phyloP scores from a whole-genome alignment of 2,888 invertebrate genomes.

The Morinoia aosen region DNA sequence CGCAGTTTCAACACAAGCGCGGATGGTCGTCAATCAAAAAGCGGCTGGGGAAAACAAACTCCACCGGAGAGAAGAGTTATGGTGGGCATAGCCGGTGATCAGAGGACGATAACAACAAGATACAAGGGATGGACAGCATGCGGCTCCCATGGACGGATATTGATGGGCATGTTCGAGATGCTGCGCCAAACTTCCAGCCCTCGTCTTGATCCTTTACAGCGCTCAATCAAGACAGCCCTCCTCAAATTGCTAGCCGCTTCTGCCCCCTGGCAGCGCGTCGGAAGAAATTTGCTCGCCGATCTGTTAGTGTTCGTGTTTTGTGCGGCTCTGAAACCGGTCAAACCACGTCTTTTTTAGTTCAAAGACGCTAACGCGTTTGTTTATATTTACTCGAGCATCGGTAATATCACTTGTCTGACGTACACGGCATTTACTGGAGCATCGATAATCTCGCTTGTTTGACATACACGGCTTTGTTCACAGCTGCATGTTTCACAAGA shows the following conservation, averaged over 20 bases:
- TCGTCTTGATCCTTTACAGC: constrained; percentile 37
- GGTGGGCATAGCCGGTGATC: constrained; percentile 1
- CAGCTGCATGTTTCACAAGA: too few relatives aligned
- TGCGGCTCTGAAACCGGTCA: too few relatives aligned
- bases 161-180: constrained; percentile 33
- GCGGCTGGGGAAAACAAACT: constrained; percentile 36
- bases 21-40: constrained; percentile 50
- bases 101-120: constrained; percentile 30
- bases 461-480: too few relatives aligned
- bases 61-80: constrained; percentile 23
- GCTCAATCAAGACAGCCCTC: constrained; percentile 23
- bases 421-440: too few relatives aligned
- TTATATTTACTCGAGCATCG: too few relatives aligned
- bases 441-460: too few relatives aligned
- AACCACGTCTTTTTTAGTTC: too few relatives aligned
- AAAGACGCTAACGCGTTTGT: too few relatives aligned
- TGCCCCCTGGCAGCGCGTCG: background rate
- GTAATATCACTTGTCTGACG: too few relatives aligned
- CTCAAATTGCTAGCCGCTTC: constrained; percentile 18
- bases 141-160: constrained; percentile 7
- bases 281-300: background rate
- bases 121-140: constrained; percentile 30
- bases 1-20: constrained; percentile 7
- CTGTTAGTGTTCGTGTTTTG: background rate
- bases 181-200: constrained; percentile 15